These are phyloP conservation scores for Melanargia galathea DNA, from an alignment of 2,888 invertebrate species.

Conservation along the genomic window DNA sequence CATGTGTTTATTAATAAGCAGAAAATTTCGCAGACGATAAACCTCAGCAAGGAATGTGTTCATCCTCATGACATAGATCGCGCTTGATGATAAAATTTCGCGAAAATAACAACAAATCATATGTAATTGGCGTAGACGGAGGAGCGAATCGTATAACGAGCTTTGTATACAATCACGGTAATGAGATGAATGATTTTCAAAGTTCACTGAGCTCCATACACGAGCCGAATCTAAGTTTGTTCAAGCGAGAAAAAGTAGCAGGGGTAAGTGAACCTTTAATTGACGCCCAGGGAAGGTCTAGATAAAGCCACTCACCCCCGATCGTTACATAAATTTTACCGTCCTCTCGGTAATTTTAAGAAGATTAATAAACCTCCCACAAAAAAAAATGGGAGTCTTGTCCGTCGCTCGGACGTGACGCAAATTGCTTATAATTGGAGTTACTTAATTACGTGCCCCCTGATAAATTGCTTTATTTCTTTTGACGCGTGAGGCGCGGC, in stretches of 20 bases:
- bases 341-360: neutral
- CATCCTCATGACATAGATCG: conserved; percentile 8
- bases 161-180: neutral
- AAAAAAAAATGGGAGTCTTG: conserved; percentile 10
- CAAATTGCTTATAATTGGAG: conserved; percentile 44
- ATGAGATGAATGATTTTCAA: conserved; percentile 7
- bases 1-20: neutral
- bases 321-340: conserved; percentile 10
- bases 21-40: neutral
- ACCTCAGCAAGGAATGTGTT: neutral
- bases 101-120: conserved; percentile 9
- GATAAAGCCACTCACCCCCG: conserved; percentile 6
- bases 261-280: conserved; percentile 19
- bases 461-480: conserved; percentile 69
- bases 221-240: neutral
- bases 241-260: conserved; percentile 10
- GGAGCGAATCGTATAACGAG: conserved; percentile 3
- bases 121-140: conserved; percentile 2
- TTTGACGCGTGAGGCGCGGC: conserved; percentile 54
- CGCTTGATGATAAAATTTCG: neutral
- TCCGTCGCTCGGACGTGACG: conserved; percentile 38
- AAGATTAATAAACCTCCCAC: neutral
- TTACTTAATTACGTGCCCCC: conserved; percentile 43
- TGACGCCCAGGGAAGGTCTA: conserved; percentile 11
- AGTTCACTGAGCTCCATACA: conserved; percentile 23